Conservation (phyloP, 2,113 vertebrate genomes). For the Bambusicola thoracicus region DNA sequence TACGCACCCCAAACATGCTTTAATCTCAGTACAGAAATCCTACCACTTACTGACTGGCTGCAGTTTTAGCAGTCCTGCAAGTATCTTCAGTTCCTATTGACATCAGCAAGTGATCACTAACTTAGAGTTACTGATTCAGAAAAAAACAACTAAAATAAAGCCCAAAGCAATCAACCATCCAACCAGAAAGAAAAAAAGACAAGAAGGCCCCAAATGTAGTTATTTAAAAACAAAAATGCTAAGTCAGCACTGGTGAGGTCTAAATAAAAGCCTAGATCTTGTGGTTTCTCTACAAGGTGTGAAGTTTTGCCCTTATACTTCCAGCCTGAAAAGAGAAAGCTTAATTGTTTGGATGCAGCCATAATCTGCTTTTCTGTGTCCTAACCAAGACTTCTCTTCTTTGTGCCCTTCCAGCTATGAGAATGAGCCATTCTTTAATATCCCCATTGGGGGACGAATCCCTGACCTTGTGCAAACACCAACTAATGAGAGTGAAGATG, state of each 20-base stretch:
- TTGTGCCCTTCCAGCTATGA: conserved; percentile 63
- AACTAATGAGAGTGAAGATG: conserved; percentile 76
- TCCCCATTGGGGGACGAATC: conserved; percentile 86
- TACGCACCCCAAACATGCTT: not conserved
- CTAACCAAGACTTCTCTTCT: not conserved
- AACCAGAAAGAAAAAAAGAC: not conserved
- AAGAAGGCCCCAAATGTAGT: not conserved
- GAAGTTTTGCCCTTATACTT: not conserved
- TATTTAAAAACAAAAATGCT: not conserved
- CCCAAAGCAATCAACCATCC: not conserved
- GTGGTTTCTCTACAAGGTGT: not conserved
- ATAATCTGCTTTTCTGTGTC: not conserved
- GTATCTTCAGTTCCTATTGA: not conserved
- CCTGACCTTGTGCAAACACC: conserved; percentile 75
- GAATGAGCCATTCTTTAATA: conserved; percentile 77
- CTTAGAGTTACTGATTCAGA: not conserved
- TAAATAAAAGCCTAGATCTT: not conserved
- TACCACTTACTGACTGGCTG: not conserved
- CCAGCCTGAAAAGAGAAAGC: not conserved
- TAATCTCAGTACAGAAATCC: not conserved
- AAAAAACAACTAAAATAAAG: not conserved
- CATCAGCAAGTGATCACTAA: not conserved
- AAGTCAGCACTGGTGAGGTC: not conserved
- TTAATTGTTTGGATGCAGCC: not conserved
- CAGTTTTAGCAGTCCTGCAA: not conserved